A percentile compares a stretch with the other conserved stretches of the same genome.
Conservation (phyloP, 2,113 vertebrate genomes). For the Tautogolabrus adspersus region DNA sequence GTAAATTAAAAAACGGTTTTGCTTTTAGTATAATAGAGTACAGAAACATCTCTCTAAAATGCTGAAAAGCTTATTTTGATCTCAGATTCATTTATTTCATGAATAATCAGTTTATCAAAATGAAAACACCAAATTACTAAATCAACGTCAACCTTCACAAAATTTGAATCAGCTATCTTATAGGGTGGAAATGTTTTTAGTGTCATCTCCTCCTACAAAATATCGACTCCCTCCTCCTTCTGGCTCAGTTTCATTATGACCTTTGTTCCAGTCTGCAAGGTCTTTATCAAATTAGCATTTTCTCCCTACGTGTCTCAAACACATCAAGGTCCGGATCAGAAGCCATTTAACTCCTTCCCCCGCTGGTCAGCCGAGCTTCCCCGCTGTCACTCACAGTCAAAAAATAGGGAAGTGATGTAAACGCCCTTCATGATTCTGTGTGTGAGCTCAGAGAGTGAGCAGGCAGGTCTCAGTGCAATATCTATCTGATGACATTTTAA, state of each 20-base stretch:
- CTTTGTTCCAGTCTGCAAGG: slow-evolving; percentile 46
- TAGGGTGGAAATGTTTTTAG: not conserved
- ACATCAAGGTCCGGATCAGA: slow-evolving; percentile 30
- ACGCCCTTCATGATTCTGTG: slow-evolving; percentile 42
- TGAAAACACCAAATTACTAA: not conserved
- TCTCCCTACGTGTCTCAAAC: slow-evolving; percentile 23
- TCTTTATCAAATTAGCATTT: slow-evolving; percentile 46
- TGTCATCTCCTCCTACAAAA: not conserved
- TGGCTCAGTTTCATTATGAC: slow-evolving; percentile 48
- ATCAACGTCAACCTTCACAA: not conserved
- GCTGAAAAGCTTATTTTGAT: too few species aligned
- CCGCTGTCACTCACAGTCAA: slow-evolving; percentile 21
- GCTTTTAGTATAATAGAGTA: not conserved
- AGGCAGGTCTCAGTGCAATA: slow-evolving; percentile 15
- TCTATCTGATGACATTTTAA: slow-evolving; percentile 17
- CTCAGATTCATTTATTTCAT: too few species aligned
- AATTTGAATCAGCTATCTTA: not conserved
- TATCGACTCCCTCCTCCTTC: not conserved
- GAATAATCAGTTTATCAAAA: too few species aligned
- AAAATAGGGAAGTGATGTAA: slow-evolving; percentile 42
- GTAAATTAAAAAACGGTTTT: not conserved
- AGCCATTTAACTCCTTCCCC: slow-evolving; percentile 26
- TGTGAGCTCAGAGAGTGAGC: slow-evolving; percentile 3
- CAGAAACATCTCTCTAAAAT: not conserved
- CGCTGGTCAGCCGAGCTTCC: slow-evolving; percentile 30